Conservation (phyloP, 2,113 vertebrate species). For the Dromiciops gliroides region DNA sequence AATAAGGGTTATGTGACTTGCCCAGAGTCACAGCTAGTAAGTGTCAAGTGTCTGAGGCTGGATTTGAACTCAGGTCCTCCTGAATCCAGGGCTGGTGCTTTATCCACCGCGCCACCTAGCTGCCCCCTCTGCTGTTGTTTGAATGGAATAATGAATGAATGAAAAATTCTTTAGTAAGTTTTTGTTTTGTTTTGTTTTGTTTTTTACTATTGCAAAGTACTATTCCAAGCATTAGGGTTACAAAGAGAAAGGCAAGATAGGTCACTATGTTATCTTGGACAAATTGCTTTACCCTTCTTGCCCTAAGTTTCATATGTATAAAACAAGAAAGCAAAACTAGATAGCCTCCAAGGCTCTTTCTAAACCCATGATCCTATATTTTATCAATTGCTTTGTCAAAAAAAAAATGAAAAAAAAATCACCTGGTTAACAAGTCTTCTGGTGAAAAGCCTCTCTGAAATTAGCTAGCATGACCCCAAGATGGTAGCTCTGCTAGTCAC, state of each 20-base stretch:
- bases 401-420: not conserved
- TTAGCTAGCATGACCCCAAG: not conserved
- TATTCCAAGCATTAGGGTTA: not conserved
- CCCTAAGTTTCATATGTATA: not conserved
- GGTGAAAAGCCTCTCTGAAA: not conserved
- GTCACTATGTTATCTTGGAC: not conserved
- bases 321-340: not conserved
- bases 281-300: not conserved
- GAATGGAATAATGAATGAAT: not conserved
- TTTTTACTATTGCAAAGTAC: too few relatives aligned
- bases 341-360: not conserved
- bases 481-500: not conserved
- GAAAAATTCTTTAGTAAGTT: not conserved
- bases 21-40: too few relatives aligned
- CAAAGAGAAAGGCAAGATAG: not conserved
- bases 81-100: too few relatives aligned
- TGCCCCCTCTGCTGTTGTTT: not conserved
- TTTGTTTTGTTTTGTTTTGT: not conserved
- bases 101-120: too few relatives aligned
- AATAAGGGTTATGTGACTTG: too few relatives aligned
- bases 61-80: too few relatives aligned
- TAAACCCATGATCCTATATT: too few relatives aligned
- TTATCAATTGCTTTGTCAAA: too few relatives aligned
- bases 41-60: too few relatives aligned
- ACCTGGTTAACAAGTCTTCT: not conserved